Base-by-base conservation (phyloP, 2,797 vertebrate genomes). In the Pterois miles region DNA sequence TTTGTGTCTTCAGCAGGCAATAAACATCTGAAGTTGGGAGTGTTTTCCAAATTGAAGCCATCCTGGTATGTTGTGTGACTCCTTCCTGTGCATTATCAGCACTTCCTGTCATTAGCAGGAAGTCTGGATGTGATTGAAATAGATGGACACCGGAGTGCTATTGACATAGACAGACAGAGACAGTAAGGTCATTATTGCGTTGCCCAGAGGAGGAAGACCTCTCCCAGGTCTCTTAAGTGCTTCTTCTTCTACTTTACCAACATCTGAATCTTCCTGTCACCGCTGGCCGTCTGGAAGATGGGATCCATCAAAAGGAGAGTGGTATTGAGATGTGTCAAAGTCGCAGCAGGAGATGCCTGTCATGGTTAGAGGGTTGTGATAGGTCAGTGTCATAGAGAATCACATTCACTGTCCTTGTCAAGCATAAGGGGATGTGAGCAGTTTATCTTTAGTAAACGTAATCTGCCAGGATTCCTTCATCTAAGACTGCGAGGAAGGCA, bases 101-200 rank as follows among this genome's bases (percentile, higher is more conserved):
- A 85, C 86, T 89, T 93, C 90, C 81, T 89, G 87, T 90, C 81
- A 88, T 91, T 89, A 86, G 74, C 78, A 60, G 76, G 76, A 85
- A 66, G 84, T 83, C 64, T 74, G 75, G 72, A 81, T 63, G 71
- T 81, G 83, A 82, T 81, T 86, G 86, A 87, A 90, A 74, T 67
- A 68, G 83, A 92, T 79, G 85, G 82, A 86, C 60, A 27, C 71
- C 43, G 40, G 76, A 90, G 85, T 86, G 82, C 87, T 88, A 87
- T 82, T 84, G 88, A 89, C 86, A 89, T 65, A 76, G 87, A 88
- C 88, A 78, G 76, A 91, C 88, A 78, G 76, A 91, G 85, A 91
- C 90, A 87, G 87, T 86, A 84, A 86, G 90, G 85, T 90, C 85
- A 81, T 93, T 89, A 89, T 67, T 86, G 72, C 81, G 88, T 81